Evolutionary conservation across 2,888 invertebrate genomes (phyloP), one percentile per base, ranked within the genome.

Genomic region (Mythimna loreyi): DNA sequence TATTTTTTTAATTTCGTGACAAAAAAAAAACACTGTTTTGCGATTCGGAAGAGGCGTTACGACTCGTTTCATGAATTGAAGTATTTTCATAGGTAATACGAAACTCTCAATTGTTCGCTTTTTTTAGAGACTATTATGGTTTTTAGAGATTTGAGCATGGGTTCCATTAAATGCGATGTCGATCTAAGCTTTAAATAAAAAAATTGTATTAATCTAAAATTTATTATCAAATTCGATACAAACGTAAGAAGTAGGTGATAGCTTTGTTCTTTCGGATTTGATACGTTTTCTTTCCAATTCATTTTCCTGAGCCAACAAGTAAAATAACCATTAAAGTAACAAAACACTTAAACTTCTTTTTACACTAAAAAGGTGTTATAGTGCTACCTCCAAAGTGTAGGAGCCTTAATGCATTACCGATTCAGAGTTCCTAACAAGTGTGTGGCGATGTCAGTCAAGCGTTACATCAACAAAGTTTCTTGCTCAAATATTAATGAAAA

Each of bases 401-500:
- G 23, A 30, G 45, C 49, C n/a, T 59, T 23, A 30, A 55, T 30
- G 53, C 36, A 59, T 70, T 59, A 64, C 36, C 45, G 23, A 75
- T 75, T 76, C 30, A 64, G 23, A 4, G 25, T 9, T 56, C 0
- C 43, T 53, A 74, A 75, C 64, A 76, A 76, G 64, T 64, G 71
- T 63, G 71, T 71, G 55, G 57, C 58, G 70, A 59, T 36, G 58
- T 57, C 40, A 75, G n/a, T 64, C 36, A 71, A 59, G 40, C 64
- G 50, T 43, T 36, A 23, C 43, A 49, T 25, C 50, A 28, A 65
- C 49, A 49, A 77, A 74, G 58, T 79, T 74, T 58, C 53, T 28
- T 40, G 40, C 52, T 79, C 53, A 65, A 75, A 70, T 77, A 77
- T 79, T 77, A 62, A 77, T 62, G 55, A 68, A 62, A 40, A 59